phyloP scores from a whole-genome alignment of 2,113 vertebrate species.

The Chamaetylas fuelleborni region DNA sequence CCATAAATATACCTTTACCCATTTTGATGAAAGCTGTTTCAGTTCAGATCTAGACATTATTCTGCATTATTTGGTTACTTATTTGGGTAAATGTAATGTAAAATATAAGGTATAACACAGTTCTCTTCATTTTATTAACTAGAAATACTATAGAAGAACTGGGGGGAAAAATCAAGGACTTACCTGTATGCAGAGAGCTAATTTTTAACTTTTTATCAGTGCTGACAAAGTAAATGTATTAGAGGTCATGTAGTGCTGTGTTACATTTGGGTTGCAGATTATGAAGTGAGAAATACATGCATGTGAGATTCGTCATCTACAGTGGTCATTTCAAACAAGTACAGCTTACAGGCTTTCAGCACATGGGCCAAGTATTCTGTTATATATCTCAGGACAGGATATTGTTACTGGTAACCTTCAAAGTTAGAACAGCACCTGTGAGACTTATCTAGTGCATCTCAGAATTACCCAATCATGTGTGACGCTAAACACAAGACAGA shows the following conservation, averaged over 20 bases:
- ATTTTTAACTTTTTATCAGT: slow-evolving; percentile 73
- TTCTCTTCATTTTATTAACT: background rate
- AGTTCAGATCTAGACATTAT: background rate
- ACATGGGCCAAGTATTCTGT: slow-evolving; percentile 21
- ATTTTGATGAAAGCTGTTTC: background rate
- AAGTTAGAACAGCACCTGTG: slow-evolving; percentile 66
- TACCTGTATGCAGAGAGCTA: slow-evolving; percentile 59
- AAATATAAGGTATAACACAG: background rate
- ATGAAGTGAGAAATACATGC: slow-evolving; percentile 12
- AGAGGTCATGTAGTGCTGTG: slow-evolving; percentile 47
- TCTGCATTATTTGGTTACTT: background rate
- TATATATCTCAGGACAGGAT: slow-evolving; percentile 84
- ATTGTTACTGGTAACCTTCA: slow-evolving; percentile 81
- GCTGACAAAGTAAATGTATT: slow-evolving; percentile 57
- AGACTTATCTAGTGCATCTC: slow-evolving; percentile 71
- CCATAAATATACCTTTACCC: background rate
- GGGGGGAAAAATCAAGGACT: slow-evolving; percentile 47
- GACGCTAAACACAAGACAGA: slow-evolving; percentile 50
- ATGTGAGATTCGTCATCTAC: background rate
- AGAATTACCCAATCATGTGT: slow-evolving; percentile 71
- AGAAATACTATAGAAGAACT: background rate
- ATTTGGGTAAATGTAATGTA: background rate
- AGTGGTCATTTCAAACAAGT: slow-evolving; percentile 35
- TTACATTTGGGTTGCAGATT: background rate
- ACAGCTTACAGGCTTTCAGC: slow-evolving; percentile 12